Base-by-base conservation (phyloP, 2,888 invertebrate species). In the Tryphoninae sp. region DNA sequence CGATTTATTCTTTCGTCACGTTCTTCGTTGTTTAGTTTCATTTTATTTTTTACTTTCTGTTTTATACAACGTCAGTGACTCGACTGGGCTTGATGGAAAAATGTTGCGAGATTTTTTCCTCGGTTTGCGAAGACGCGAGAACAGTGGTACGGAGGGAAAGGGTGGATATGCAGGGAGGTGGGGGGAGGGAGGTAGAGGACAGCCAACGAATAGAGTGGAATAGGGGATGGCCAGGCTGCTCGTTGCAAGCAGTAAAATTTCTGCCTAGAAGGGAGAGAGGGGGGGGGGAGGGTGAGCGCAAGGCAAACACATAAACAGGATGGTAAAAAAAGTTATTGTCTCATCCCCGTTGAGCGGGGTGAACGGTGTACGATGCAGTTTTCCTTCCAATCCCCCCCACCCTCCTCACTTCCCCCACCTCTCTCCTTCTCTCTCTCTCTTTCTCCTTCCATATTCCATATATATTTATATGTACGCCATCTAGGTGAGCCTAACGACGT, bases 251-350 rank as follows among this genome's bases (percentile, higher is more conserved):
- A 69, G 79, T 79, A 79, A 79, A 79, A 53, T 64, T 26, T 55
- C 49, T n/a, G 9, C 8, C 2, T 33, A 19, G 59, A 26, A 33
- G 33, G 16, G 53, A 11, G 49, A 13, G 49, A 55, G 68, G 69
- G 16, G 19, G 6, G 33, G 33, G 7, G 33, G 33, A 4, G 1
- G 33, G 33, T 19, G 74, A 79, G 76, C 72, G 72, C 72, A 73
- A 78, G 71, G 78, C 80, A 76, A 83, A 84, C 77, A 83, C 83
- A 83, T 84, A 83, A 76, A 72, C 81, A 55, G 62, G 74, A 72
- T 79, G 76, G 81, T 81, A 85, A 85, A 86, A 79, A 83, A 85
- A 82, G 84, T 88, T 84, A 85, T 84, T 83, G 86, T 85, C 83
- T 82, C 53, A 49, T 78, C 55, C 62, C 6, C 49, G 55, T 51